phyloP scores from a whole-genome alignment of 2,888 invertebrate genomes.

The Drosophila fungiperda region DNA sequence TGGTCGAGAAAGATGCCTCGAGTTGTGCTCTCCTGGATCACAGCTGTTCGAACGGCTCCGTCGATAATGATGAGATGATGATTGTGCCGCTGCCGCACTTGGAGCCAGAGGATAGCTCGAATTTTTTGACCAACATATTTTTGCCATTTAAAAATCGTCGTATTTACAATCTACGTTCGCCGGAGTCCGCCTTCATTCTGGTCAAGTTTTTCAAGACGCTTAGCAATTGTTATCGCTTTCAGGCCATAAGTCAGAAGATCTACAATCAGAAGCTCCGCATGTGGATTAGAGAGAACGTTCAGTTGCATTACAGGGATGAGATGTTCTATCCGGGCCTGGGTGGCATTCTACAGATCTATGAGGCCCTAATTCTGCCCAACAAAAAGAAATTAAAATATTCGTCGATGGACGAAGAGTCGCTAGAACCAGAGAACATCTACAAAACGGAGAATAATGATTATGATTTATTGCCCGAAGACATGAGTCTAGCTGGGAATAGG shows the following conservation, averaged over 20 bases:
- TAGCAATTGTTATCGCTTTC: slow-evolving; percentile 80
- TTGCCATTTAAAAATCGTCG: slow-evolving; percentile 81
- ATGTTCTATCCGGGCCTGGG: slow-evolving; percentile 84
- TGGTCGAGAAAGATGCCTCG: slow-evolving; percentile 52
- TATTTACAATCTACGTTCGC: slow-evolving; percentile 80
- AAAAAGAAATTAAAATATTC: neutral
- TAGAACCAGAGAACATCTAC: neutral
- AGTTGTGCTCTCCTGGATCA: slow-evolving; percentile 79
- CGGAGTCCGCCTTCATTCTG: slow-evolving; percentile 75
- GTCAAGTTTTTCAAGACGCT: slow-evolving; percentile 81
- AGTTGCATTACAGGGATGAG: slow-evolving; percentile 80
- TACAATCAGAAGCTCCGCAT: slow-evolving; percentile 79
- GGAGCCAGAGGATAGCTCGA: slow-evolving; percentile 68
- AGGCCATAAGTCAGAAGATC: slow-evolving; percentile 66
- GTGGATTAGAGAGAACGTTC: slow-evolving; percentile 81
- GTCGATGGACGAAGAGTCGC: neutral
- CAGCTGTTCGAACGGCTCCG: slow-evolving; percentile 49
- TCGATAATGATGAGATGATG: slow-evolving; percentile 74
- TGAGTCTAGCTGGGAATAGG: slow-evolving; percentile 4
- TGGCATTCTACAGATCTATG: slow-evolving; percentile 78
- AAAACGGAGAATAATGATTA: slow-evolving; percentile 40
- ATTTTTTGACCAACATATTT: slow-evolving; percentile 80
- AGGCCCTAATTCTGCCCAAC: slow-evolving; percentile 45
- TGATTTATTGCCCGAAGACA: slow-evolving; percentile 15
- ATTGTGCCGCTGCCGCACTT: slow-evolving; percentile 82